A percentile compares a stretch with the other conserved stretches of the same genome.
These are phyloP conservation scores for Andrena minutula DNA, from an alignment of 2,888 invertebrate genomes.

Conservation along the genomic window DNA sequence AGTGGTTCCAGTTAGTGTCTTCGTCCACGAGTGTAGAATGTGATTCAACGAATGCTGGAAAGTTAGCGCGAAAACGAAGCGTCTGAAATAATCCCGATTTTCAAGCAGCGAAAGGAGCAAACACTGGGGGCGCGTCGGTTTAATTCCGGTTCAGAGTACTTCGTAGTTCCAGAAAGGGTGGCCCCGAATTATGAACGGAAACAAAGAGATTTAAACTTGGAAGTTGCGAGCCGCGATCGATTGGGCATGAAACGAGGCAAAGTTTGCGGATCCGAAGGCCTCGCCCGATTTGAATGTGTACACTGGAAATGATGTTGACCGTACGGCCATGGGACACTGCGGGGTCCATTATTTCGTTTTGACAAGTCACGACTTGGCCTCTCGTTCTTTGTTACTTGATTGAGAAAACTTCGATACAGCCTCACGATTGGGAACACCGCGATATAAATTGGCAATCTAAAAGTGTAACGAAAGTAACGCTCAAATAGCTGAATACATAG, in stretches of 20 bases:
- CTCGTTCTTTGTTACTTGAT: slow-evolving; percentile 12
- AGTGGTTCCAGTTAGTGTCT: slow-evolving; percentile 22
- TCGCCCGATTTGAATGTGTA: slow-evolving; percentile 77
- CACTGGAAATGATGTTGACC: slow-evolving; percentile 81
- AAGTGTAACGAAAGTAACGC: too few species aligned
- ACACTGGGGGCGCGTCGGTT: slow-evolving; percentile 56
- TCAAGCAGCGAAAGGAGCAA: slow-evolving; percentile 64
- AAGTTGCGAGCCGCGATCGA: slow-evolving; percentile 75
- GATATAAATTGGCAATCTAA: too few species aligned
- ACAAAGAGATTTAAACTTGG: slow-evolving; percentile 79
- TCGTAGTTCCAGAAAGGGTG: slow-evolving; percentile 71
- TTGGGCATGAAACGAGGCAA: slow-evolving; percentile 78
- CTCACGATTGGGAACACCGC: too few species aligned
- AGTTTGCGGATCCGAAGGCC: slow-evolving; percentile 72
- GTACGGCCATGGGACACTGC: slow-evolving; percentile 60
- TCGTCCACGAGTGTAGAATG: not conserved
- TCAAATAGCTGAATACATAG: too few species aligned
- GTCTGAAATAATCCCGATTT: slow-evolving; percentile 62
- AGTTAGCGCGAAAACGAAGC: slow-evolving; percentile 38
- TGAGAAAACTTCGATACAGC: not conserved
- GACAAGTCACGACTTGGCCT: slow-evolving; percentile 60
- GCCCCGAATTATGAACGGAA: slow-evolving; percentile 78
- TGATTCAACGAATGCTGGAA: slow-evolving; percentile 24
- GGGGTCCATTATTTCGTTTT: slow-evolving; percentile 37
- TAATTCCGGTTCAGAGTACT: slow-evolving; percentile 71